Evolutionary conservation across 2,797 vertebrate genomes (phyloP).

Genomic region (Cichlasoma orientale): DNA sequence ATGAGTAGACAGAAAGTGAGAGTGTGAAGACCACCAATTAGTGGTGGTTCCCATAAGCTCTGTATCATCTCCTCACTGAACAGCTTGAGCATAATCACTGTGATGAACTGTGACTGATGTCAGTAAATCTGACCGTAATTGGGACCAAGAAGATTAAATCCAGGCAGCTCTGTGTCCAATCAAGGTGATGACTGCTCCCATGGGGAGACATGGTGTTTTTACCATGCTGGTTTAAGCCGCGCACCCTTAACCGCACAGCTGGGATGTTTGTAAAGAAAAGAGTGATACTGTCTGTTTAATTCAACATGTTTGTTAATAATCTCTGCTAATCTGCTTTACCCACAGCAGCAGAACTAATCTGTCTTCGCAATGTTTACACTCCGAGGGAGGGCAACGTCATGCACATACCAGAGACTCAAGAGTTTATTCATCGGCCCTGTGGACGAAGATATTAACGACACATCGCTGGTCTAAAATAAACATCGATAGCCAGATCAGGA

Average conservation of each 20-base stretch:
- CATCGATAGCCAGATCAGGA: constrained; percentile 16
- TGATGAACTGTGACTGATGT: constrained; percentile 87
- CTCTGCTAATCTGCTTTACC: constrained; percentile 78
- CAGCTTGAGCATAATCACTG: constrained; percentile 86
- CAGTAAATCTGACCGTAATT: constrained; percentile 87
- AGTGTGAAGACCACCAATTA: constrained; percentile 62
- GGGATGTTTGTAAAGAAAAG: constrained; percentile 38
- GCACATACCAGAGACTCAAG: constrained; percentile 54
- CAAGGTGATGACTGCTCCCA: constrained; percentile 34
- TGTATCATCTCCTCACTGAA: constrained; percentile 82
- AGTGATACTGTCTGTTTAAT: constrained; percentile 71
- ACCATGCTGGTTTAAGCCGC: constrained; percentile 24
- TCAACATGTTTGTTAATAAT: constrained; percentile 77
- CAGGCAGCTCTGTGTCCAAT: constrained; percentile 55
- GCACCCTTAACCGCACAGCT: constrained; percentile 29
- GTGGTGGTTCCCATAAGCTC: constrained; percentile 81
- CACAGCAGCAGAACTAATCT: constrained; percentile 74
- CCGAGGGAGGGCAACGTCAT: constrained; percentile 51
- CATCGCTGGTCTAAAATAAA: constrained; percentile 45
- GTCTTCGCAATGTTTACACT: constrained; percentile 69
- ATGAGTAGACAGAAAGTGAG: constrained; percentile 35
- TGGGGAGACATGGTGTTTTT: constrained; percentile 37
- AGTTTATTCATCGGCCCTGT: constrained; percentile 54
- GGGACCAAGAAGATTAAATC: constrained; percentile 83
- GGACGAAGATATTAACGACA: constrained; percentile 57